phyloP scores from a whole-genome alignment of 2,888 invertebrate genomes.

The Proisotoma minuta region DNA sequence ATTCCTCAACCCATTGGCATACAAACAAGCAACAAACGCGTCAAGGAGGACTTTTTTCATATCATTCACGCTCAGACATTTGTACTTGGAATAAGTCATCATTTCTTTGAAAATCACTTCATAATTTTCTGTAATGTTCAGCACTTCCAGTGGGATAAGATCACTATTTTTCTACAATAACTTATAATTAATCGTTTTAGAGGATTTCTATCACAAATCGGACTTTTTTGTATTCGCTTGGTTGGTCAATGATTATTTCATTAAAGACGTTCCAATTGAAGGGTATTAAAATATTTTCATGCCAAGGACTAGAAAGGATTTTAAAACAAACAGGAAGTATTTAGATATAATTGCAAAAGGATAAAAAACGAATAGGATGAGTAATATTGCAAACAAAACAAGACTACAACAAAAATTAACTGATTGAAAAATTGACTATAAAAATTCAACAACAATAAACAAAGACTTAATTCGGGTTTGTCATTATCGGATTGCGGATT shows the following conservation, averaged over 20 bases:
- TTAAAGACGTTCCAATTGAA: not conserved
- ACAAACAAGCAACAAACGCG: not conserved
- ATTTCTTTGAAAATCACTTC: not conserved
- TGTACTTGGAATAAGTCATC: conserved; percentile 18
- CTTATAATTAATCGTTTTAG: no score
- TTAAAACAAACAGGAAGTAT: not conserved
- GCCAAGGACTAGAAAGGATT: not conserved
- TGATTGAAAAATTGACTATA: no score
- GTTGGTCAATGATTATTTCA: not conserved
- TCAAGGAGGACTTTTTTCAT: conserved; percentile 8
- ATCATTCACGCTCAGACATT: not conserved
- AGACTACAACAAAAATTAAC: no score
- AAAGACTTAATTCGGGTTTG: not conserved
- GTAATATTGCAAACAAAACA: not conserved
- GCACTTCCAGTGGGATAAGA: not conserved
- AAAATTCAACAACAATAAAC: no score
- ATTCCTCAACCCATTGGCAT: not conserved
- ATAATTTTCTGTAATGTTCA: not conserved
- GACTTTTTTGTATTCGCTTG: not conserved
- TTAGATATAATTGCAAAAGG: no score
- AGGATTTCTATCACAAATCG: not conserved
- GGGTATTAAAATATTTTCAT: not conserved
- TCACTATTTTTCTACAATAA: not conserved
- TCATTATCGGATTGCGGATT: no score
- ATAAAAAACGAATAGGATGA: no score